A percentile compares a stretch with the other conserved stretches of the same genome.
These are phyloP conservation scores for Conops quadrifasciatus DNA, from an alignment of 2,888 invertebrate genomes.

Conservation along the genomic window DNA sequence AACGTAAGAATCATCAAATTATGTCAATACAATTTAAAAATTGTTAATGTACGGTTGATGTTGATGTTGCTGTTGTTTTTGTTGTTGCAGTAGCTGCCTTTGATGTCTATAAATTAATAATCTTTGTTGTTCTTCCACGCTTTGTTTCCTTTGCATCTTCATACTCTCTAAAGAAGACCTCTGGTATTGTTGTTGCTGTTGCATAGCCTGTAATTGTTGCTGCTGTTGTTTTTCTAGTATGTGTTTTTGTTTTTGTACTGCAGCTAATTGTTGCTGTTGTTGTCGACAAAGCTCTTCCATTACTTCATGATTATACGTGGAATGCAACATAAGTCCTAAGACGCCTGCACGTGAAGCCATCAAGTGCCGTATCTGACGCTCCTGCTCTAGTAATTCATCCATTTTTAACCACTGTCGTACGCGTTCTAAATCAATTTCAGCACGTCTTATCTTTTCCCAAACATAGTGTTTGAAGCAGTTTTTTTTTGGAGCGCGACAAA, in stretches of 20 bases:
- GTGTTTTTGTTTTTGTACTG: slow-evolving; percentile 46
- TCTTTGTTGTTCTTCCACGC: slow-evolving; percentile 45
- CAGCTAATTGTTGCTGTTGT: slow-evolving; percentile 58
- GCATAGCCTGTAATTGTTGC: slow-evolving; percentile 32
- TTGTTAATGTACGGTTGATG: no score
- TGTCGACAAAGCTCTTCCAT: slow-evolving; percentile 74
- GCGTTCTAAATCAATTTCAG: slow-evolving; percentile 95
- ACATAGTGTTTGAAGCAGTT: slow-evolving; percentile 90
- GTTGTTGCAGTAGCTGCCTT: slow-evolving; percentile 17
- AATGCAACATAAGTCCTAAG: slow-evolving; percentile 93
- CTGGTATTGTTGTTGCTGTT: slow-evolving; percentile 33
- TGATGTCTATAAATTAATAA: slow-evolving; percentile 42
- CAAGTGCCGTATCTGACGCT: slow-evolving; percentile 80
- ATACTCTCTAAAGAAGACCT: background rate
- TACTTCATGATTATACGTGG: slow-evolving; percentile 92
- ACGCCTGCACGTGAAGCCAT: slow-evolving; percentile 88
- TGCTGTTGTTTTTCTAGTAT: slow-evolving; percentile 42
- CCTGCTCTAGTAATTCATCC: slow-evolving; percentile 94
- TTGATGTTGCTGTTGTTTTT: slow-evolving; percentile 35
- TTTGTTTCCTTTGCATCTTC: slow-evolving; percentile 42
- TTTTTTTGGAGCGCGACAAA: slow-evolving; percentile 88
- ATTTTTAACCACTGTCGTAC: slow-evolving; percentile 91
- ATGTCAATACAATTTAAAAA: no score
- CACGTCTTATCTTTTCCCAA: slow-evolving; percentile 94
- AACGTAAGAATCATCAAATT: no score